A percentile compares a stretch with the other conserved stretches of the same genome.
Conservation (phyloP, 2,888 invertebrate genomes). For the Zeuzera pyrina region DNA sequence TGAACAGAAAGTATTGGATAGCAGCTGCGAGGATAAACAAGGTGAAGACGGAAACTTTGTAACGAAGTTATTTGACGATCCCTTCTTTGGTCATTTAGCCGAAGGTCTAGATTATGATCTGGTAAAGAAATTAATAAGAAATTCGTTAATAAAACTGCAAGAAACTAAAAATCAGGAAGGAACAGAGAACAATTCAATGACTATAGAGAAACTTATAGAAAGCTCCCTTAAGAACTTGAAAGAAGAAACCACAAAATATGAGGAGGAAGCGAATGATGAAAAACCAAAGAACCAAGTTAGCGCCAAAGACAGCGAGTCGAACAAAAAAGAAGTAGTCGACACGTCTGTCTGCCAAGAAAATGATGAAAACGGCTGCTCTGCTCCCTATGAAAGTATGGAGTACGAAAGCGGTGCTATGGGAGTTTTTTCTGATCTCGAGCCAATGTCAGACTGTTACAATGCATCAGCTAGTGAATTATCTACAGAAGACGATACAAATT, state of each 20-base stretch:
- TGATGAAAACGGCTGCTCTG: constrained; percentile 76
- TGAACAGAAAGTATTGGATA: constrained; percentile 3
- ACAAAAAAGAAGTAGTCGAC: constrained; percentile 29
- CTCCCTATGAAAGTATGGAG: constrained; percentile 84
- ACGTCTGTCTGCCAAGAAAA: constrained; percentile 38
- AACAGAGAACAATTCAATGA: constrained; percentile 54
- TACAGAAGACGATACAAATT: constrained; percentile 76
- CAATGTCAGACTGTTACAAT: constrained; percentile 81
- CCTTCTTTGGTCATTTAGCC: constrained; percentile 75
- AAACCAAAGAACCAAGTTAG: constrained; percentile 32
- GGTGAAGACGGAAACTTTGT: constrained; percentile 59
- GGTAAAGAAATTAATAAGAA: constrained; percentile 77
- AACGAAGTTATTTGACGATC: constrained; percentile 75
- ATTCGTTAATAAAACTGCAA: constrained; percentile 75
- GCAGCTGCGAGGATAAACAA: constrained; percentile 22
- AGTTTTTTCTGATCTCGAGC: constrained; percentile 67
- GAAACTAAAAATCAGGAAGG: constrained; percentile 60
- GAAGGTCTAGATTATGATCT: constrained; percentile 75
- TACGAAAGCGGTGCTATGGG: constrained; percentile 74
- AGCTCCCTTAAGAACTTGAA: constrained; percentile 58
- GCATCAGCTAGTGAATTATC: constrained; percentile 78
- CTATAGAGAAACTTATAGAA: constrained; percentile 68
- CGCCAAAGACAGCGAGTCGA: constrained; percentile 26
- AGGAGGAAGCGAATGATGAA: constrained; percentile 19
- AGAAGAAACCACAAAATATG: constrained; percentile 37